Percentiles rank a stretch among this genome's conserved stretches.
These are phyloP conservation scores for Glaucomys volans DNA, from an alignment of 2,113 vertebrate species.

Conservation along the genomic window DNA sequence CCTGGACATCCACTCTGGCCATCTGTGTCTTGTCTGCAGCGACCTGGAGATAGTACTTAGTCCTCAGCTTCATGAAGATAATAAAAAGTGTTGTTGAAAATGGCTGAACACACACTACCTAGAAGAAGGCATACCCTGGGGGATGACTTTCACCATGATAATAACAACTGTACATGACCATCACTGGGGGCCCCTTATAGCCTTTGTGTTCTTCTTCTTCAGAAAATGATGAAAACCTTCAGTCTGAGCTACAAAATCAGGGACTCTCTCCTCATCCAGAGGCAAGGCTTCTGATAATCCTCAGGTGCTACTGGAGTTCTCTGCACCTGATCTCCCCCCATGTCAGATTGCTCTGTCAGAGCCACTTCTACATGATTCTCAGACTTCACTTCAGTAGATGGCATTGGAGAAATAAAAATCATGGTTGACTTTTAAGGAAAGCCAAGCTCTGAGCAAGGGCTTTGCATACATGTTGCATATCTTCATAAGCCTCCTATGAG, in stretches of 20 bases:
- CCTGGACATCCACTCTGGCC: accelerated
- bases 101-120: not conserved
- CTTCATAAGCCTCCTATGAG: not conserved
- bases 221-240: not conserved
- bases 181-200: accelerated
- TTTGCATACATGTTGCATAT: not conserved
- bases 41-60: not conserved
- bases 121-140: not conserved
- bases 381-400: not conserved
- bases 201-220: not conserved
- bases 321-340: not conserved
- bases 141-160: not conserved
- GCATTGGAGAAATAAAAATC: not conserved
- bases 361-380: not conserved
- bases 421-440: not conserved
- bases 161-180: not conserved
- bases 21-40: not conserved
- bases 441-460: not conserved
- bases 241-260: not conserved
- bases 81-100: not conserved
- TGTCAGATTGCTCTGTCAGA: not conserved
- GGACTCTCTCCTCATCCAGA: not conserved
- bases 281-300: not conserved
- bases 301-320: not conserved
- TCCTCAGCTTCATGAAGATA: not conserved